These are phyloP conservation scores for Lagocephalus sceleratus DNA, from an alignment of 2,797 vertebrate species.

Conservation along the genomic window DNA sequence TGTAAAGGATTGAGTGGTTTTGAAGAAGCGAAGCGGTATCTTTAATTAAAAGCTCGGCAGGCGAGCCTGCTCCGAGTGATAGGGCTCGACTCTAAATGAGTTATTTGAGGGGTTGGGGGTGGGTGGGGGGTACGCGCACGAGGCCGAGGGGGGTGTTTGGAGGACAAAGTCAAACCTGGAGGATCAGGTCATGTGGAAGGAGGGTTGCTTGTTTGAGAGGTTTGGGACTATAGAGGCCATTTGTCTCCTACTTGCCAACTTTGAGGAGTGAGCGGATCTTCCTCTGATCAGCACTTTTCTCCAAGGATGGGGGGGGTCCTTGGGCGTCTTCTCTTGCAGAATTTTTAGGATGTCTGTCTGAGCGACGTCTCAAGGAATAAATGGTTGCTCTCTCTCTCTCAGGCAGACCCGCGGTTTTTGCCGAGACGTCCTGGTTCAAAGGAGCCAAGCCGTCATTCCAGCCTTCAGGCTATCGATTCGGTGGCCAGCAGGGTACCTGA, in stretches of 20 bases:
- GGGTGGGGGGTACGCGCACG: slow-evolving; percentile 6
- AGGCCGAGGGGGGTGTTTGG: slow-evolving; percentile 26
- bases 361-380: slow-evolving; percentile 36
- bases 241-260: slow-evolving; percentile 67
- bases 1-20: too few relatives aligned
- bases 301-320: slow-evolving; percentile 41
- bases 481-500: slow-evolving; percentile 38
- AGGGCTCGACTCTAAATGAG: slow-evolving; percentile 48
- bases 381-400: slow-evolving; percentile 31
- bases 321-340: slow-evolving; percentile 50
- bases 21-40: neutral
- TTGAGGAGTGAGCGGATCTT: slow-evolving; percentile 40
- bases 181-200: slow-evolving; percentile 24
- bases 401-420: slow-evolving; percentile 26
- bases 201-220: slow-evolving; percentile 49
- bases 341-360: slow-evolving; percentile 64
- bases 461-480: slow-evolving; percentile 49
- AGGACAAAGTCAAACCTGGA: slow-evolving; percentile 6
- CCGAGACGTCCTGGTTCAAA: slow-evolving; percentile 43
- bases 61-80: slow-evolving; percentile 26
- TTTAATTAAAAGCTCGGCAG: neutral
- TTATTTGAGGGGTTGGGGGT: slow-evolving; percentile 26
- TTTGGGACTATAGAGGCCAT: slow-evolving; percentile 55
- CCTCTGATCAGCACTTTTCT: slow-evolving; percentile 68
- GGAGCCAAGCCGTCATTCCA: slow-evolving; percentile 18